These are phyloP conservation scores for Siniperca obscura DNA, from an alignment of 2,797 vertebrate genomes.

Conservation along the genomic window DNA sequence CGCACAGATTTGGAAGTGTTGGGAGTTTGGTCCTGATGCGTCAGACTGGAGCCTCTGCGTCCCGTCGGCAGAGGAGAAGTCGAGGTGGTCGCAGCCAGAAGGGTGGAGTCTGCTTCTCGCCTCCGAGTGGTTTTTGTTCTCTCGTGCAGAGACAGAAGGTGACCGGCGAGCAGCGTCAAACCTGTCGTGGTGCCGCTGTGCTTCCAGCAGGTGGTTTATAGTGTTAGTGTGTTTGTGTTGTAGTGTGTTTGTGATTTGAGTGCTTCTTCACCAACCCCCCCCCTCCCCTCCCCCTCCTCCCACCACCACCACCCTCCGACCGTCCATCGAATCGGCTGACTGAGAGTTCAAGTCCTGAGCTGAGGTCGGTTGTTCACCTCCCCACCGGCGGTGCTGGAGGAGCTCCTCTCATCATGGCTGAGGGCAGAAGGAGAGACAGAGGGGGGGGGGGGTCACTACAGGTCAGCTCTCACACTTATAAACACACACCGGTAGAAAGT, in stretches of 20 bases:
- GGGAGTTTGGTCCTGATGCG: constrained; percentile 72
- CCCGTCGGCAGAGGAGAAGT: constrained; percentile 32
- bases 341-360: constrained; percentile 63
- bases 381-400: constrained; percentile 85
- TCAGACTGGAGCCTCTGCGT: constrained; percentile 18
- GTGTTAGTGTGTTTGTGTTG: constrained; percentile 56
- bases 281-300: background rate
- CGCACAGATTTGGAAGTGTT: constrained; percentile 63
- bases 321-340: constrained; percentile 36
- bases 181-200: constrained; percentile 40
- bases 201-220: constrained; percentile 65
- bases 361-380: constrained; percentile 75
- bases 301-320: background rate
- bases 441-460: constrained; percentile 10
- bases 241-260: constrained; percentile 56
- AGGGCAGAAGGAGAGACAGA: background rate
- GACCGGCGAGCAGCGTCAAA: constrained; percentile 34
- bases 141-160: constrained; percentile 51
- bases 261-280: constrained; percentile 41
- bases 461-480: background rate
- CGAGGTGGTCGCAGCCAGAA: constrained; percentile 22
- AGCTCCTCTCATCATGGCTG: constrained; percentile 80
- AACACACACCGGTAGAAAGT: background rate
- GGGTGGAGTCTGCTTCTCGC: constrained; percentile 18
- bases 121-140: constrained; percentile 44